Base-by-base conservation (phyloP, 2,888 invertebrate genomes). In the Patella ulyssiponensis region DNA sequence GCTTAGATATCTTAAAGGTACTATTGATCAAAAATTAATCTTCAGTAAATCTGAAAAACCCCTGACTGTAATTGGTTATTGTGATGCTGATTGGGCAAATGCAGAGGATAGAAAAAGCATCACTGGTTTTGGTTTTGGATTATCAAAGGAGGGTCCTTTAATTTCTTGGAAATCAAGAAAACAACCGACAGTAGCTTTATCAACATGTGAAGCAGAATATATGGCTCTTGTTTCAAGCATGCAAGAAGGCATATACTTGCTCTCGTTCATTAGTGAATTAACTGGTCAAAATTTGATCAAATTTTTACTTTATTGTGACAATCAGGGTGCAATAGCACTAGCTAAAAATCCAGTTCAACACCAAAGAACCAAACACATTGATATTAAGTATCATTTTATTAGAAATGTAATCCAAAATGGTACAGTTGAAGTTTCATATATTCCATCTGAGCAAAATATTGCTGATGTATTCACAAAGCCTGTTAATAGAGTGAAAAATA, bases 301-400 rank as follows among this genome's bases (percentile, higher is more conserved):
- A 17, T 64, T 64, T 64, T 11, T n/a, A 20, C 9, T 64, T 15
- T 64, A 64, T 64, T 15, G 64, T 17, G 84, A 84, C 64, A 86
- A 85, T 70, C 84, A 86, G 56, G 77, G 79, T 14, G 76, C 82
- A 11, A 79, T 81, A n/a, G 75, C 77, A 58, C 33, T 83, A 73
- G 73, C 73, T 5, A 76, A 75, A 53, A 83, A 80, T 71, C 81
- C 79, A 3, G n/a, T 76, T 82, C 2, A 2, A 64, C 64, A 64
- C 20, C 15, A 64, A 64, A 64, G 64, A 64, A 15, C 1, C 15
- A 64, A 64, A 64, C 64, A 64, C 1, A 64, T 64, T 4, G 17
- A 15, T 15, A 64, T 64, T 9, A 64, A 20, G 20, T 64, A 64
- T 64, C 64, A 64, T 15, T 64, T 64, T 64, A 64, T 64, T 0